These are phyloP conservation scores for Pycnomerus fuliginosus DNA, from an alignment of 2,888 invertebrate genomes.

Conservation along the genomic window DNA sequence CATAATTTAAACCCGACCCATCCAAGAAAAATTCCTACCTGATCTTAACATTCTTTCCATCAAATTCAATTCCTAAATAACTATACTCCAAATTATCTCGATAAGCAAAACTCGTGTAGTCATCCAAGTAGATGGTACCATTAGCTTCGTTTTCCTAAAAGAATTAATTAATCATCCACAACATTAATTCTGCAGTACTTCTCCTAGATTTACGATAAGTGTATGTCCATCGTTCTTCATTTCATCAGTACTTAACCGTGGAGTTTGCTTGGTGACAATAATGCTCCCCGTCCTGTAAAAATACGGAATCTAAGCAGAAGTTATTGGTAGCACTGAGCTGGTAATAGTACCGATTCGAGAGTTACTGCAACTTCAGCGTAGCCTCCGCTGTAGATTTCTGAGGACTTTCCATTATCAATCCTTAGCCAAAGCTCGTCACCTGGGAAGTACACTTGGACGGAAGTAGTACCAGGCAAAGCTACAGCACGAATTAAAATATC, in stretches of 20 bases:
- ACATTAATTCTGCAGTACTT: not conserved
- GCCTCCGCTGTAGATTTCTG: slow-evolving; percentile 6
- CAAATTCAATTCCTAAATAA: not conserved
- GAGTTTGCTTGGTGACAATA: slow-evolving; percentile 4
- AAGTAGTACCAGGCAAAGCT: slow-evolving; percentile 4
- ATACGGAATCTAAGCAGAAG: slow-evolving; percentile 10
- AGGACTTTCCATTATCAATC: slow-evolving; percentile 1
- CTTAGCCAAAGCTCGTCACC: slow-evolving; percentile 19
- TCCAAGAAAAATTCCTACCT: not conserved
- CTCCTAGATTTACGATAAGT: not conserved
- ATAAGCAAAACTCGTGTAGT: slow-evolving; percentile 4
- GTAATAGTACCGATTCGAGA: slow-evolving; percentile 15
- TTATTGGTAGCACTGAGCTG: too few relatives aligned
- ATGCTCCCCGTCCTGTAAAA: slow-evolving; percentile 12
- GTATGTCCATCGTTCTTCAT: slow-evolving; percentile 5
- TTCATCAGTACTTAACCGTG: not conserved
- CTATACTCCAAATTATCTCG: not conserved
- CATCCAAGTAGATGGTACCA: slow-evolving; percentile 4
- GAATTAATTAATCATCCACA: not conserved
- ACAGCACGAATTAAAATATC: slow-evolving; percentile 14
- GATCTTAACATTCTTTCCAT: not conserved
- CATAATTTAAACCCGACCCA: not conserved
- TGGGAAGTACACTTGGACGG: slow-evolving; percentile 17
- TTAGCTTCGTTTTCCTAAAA: slow-evolving; percentile 2
- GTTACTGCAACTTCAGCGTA: slow-evolving; percentile 7